These are phyloP conservation scores for Palythoa heliodiscus DNA, from an alignment of 92 coral and sea anemone species.

Conservation along the genomic window DNA sequence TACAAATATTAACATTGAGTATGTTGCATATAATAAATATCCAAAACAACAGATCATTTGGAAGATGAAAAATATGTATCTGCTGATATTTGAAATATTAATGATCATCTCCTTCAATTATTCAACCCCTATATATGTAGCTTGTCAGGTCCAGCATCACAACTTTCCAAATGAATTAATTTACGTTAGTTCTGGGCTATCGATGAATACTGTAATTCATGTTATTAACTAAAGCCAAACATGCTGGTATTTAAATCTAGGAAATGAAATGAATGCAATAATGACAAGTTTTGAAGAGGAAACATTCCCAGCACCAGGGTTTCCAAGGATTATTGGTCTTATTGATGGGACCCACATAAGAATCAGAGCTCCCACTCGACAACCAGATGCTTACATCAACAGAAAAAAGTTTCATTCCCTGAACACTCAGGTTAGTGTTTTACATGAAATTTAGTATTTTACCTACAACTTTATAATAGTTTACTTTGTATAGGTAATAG, in stretches of 20 bases:
- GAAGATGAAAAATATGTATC: not conserved
- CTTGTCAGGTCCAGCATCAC: not conserved
- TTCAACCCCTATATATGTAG: not conserved
- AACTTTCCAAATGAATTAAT: not conserved
- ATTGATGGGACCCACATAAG: slow-evolving; percentile 42
- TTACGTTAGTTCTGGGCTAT: not conserved
- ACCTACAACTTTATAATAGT: not conserved
- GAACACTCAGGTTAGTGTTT: slow-evolving; percentile 51
- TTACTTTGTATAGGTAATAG: too few species aligned
- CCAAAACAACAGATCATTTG: not conserved
- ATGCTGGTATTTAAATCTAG: slow-evolving; percentile 1
- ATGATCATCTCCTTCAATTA: not conserved
- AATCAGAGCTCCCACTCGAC: slow-evolving; percentile 45
- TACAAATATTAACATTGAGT: not conserved
- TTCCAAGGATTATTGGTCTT: not conserved
- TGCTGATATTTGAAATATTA: not conserved
- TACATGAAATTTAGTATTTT: not conserved
- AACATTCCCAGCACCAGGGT: not conserved
- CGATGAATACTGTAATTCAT: not conserved
- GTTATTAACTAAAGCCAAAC: not conserved
- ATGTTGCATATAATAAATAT: not conserved
- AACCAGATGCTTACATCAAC: slow-evolving; percentile 51
- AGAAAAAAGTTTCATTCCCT: slow-evolving; percentile 52
- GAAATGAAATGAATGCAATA: not conserved
- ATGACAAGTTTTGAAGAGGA: not conserved